These are phyloP conservation scores for Drosophila quinaria DNA, from an alignment of 2,888 invertebrate genomes.

Conservation along the genomic window DNA sequence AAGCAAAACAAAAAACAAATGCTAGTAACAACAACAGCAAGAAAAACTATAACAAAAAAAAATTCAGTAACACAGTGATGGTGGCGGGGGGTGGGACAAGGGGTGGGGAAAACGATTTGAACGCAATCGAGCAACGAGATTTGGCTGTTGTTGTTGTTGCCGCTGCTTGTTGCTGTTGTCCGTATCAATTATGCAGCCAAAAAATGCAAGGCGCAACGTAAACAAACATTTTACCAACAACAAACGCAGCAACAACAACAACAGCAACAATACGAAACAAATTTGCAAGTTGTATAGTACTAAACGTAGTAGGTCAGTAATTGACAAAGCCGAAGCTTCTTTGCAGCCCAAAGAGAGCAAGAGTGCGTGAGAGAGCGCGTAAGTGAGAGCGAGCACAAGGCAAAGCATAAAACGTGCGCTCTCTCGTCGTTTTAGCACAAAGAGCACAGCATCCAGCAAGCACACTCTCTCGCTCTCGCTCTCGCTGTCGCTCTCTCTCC, in stretches of 20 bases:
- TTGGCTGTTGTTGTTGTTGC: slow-evolving; percentile 47
- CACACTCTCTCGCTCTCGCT: background rate
- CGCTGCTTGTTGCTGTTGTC: slow-evolving; percentile 44
- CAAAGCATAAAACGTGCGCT: background rate
- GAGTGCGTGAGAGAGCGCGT: background rate
- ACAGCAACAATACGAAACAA: slow-evolving; percentile 28
- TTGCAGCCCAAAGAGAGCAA: slow-evolving; percentile 39
- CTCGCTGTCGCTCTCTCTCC: slow-evolving; percentile 2
- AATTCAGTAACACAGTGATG: background rate
- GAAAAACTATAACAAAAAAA: slow-evolving; percentile 7
- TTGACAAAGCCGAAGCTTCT: slow-evolving; percentile 46
- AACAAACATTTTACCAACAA: slow-evolving; percentile 69
- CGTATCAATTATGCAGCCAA: slow-evolving; percentile 73
- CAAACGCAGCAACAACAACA: slow-evolving; percentile 9
- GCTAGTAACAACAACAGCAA: background rate
- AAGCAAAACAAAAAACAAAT: slow-evolving; percentile 18
- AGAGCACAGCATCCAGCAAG: slow-evolving; percentile 65
- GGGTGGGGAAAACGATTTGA: slow-evolving; percentile 37
- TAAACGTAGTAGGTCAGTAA: slow-evolving; percentile 74
- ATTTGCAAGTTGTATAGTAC: slow-evolving; percentile 47
- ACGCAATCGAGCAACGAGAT: slow-evolving; percentile 45
- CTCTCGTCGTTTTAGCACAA: slow-evolving; percentile 60
- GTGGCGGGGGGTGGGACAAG: background rate
- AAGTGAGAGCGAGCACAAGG: background rate
- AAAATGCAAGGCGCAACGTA: slow-evolving; percentile 71